Conservation (phyloP, 2,797 vertebrate species). For the Sebastes vulpes region DNA sequence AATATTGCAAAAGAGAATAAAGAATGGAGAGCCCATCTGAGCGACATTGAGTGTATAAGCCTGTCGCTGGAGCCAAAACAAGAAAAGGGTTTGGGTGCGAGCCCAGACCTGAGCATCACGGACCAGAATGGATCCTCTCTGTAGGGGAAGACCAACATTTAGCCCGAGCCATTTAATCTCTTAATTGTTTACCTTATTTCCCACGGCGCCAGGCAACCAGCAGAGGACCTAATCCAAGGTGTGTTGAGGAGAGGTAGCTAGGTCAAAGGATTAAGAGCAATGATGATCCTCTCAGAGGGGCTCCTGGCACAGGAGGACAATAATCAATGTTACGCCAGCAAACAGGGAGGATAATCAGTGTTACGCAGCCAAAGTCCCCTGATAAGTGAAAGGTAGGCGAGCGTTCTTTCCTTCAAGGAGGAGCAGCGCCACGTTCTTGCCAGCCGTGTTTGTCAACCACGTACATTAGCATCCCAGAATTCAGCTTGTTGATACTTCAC, state of each 20-base stretch:
- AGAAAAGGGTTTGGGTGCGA: conserved; percentile 70
- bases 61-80: conserved; percentile 67
- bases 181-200: conserved; percentile 85
- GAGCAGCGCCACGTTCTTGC: conserved; percentile 11
- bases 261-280: conserved; percentile 84
- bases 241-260: conserved; percentile 78
- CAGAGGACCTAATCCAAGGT: conserved; percentile 77
- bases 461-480: background rate
- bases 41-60: conserved; percentile 54
- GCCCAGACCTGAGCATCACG: conserved; percentile 68
- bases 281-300: conserved; percentile 84
- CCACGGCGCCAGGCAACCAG: conserved; percentile 65
- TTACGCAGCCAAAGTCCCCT: conserved; percentile 68
- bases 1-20: conserved; percentile 35
- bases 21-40: conserved; percentile 57
- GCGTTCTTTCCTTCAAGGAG: conserved; percentile 30
- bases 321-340: conserved; percentile 81
- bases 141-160: conserved; percentile 69
- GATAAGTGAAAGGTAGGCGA: conserved; percentile 64
- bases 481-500: conserved; percentile 18
- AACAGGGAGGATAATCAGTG: conserved; percentile 80
- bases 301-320: conserved; percentile 69
- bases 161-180: conserved; percentile 79
- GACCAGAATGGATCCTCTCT: conserved; percentile 65
- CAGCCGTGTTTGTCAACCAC: conserved; percentile 15